Base-by-base conservation (phyloP, 2,113 vertebrate species). In the Ochotona princeps region DNA sequence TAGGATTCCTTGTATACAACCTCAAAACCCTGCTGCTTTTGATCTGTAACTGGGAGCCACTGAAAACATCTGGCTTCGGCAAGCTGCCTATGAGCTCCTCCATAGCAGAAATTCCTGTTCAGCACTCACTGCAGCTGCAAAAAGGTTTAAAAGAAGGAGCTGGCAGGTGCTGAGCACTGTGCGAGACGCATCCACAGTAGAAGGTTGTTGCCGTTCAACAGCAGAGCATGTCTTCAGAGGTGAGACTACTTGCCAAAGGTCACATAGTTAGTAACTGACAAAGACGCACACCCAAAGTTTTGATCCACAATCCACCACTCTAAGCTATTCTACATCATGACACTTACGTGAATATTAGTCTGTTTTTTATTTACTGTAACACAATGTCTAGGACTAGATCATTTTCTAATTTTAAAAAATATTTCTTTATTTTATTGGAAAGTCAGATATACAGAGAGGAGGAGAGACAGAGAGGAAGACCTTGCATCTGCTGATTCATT, bases 201-300 rank as follows among this genome's bases (percentile, higher is more conserved):
- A 92, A 7, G 12, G 75, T 4, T 47, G 2, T 25, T 79, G n/a
- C 2, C 32, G 63, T 26, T 32, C 30, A 66, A 85, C 15, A 25
- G 23, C 23, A 75, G 79, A 61, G 2, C 47, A 21, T 63, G 8
- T 72, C 54, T 72, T 67, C 30, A 67, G 83, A 70, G 60, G 44
- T 25, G 70, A 65, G 26, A 72, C 10, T 35, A 72, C 21, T 89
- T 91, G 51, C 49, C 23, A 6, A 65, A n/a, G 32, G 78, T 38
- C 80, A 61, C 78, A 54, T 67, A 89, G 78, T 85, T 89, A 82
- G 54, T 66, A 51, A 93, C 32, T 28, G 65, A 72, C 21, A 87
- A 47, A 49, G 67, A 83, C 15, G 83, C 49, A 87, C 47, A 82
- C 30, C 20, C n/a, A 72, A 61, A 15, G 38, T 20, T 82, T 82